phyloP scores from a whole-genome alignment of 1,140 invertebrate species.

The Plodia interpunctella region DNA sequence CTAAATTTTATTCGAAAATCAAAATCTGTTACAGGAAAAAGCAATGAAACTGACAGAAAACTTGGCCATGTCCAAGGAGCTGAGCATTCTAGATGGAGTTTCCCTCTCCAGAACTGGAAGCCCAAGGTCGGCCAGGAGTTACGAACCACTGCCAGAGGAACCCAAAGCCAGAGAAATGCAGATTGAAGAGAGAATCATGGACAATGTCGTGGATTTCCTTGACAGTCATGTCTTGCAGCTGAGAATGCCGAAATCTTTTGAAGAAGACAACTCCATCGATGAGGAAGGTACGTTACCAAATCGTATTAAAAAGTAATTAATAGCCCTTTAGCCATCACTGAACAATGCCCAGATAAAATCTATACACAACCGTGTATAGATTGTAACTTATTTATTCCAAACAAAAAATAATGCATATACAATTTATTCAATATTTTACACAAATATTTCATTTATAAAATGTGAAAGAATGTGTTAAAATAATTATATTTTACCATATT shows the following conservation, averaged over 20 bases:
- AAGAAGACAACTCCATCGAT: slow-evolving; percentile 80
- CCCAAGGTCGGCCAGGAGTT: slow-evolving; percentile 59
- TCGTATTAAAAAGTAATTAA: no score
- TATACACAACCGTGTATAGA: no score
- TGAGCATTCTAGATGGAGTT: slow-evolving; percentile 53
- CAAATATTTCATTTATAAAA: no score
- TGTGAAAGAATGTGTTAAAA: no score
- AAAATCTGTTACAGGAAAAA: slow-evolving; percentile 52
- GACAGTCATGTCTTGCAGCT: slow-evolving; percentile 87
- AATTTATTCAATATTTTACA: no score
- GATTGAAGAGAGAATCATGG: slow-evolving; percentile 79
- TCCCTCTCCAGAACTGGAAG: slow-evolving; percentile 57
- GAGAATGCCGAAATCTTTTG: slow-evolving; percentile 83
- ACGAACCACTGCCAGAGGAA: slow-evolving; percentile 56
- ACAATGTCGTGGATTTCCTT: slow-evolving; percentile 86
- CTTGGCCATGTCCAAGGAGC: slow-evolving; percentile 52
- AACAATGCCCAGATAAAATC: no score
- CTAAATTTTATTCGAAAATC: not conserved
- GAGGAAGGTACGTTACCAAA: slow-evolving; percentile 77
- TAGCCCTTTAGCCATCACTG: no score
- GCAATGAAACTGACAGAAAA: slow-evolving; percentile 69
- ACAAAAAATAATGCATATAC: no score
- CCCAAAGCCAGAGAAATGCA: slow-evolving; percentile 56
- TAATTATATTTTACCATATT: no score
- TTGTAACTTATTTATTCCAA: no score